A percentile compares a stretch with the other conserved stretches of the same genome.
These are phyloP conservation scores for Morus bassanus DNA, from an alignment of 2,797 vertebrate genomes.

Conservation along the genomic window DNA sequence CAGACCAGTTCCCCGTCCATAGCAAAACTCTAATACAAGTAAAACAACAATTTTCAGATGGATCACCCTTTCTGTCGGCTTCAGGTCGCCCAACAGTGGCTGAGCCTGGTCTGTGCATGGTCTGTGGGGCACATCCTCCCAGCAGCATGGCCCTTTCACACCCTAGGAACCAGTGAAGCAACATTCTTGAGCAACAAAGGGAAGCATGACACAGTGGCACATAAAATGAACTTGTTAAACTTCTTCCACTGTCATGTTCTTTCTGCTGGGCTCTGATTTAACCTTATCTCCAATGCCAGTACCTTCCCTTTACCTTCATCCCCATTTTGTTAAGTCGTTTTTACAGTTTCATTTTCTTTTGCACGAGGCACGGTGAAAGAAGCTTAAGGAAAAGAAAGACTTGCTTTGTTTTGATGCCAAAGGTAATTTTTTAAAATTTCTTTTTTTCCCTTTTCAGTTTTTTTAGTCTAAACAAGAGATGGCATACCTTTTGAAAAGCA, in stretches of 20 bases:
- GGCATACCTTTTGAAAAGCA: constrained; percentile 18
- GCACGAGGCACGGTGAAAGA: not conserved
- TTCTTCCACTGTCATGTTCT: not conserved
- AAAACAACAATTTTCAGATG: not conserved
- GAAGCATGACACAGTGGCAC: constrained; percentile 38
- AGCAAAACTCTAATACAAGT: not conserved
- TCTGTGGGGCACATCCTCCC: constrained; percentile 22
- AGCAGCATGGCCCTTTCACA: constrained; percentile 28
- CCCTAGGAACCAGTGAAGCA: constrained; percentile 55
- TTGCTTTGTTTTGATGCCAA: constrained; percentile 21
- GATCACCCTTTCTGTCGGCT: not conserved
- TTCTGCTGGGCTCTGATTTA: not conserved
- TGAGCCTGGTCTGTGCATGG: not conserved
- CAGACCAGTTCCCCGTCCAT: not conserved
- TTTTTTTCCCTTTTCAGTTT: not conserved
- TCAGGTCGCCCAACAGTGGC: not conserved
- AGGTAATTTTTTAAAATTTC: not conserved
- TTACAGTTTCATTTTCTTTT: not conserved
- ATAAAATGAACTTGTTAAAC: constrained; percentile 35
- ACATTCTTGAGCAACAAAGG: constrained; percentile 61
- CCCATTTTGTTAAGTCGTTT: not conserved
- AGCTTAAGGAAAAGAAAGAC: not conserved
- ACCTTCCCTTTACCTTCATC: not conserved
- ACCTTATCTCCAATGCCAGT: not conserved
- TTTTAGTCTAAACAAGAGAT: constrained; percentile 1